Evolutionary conservation across 1,140 invertebrate genomes (phyloP).

Genomic region (Idris sp.): DNA sequence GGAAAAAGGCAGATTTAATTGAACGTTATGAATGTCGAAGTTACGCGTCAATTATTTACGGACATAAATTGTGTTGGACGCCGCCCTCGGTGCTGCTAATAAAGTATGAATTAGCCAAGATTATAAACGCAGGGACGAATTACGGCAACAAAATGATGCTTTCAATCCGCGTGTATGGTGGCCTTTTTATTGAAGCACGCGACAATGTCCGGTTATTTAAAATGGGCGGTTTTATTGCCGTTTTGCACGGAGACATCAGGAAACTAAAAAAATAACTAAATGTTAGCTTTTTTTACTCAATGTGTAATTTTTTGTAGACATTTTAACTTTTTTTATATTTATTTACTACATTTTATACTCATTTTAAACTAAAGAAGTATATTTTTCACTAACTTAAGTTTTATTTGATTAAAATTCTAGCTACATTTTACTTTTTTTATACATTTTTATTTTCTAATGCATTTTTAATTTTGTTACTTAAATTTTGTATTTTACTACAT

Average conservation of each 20-base stretch:
- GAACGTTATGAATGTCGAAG: constrained; percentile 20
- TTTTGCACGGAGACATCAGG: constrained; percentile 52
- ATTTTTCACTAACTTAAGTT: too few species aligned
- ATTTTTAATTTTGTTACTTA: too few species aligned
- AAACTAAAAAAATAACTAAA: too few species aligned
- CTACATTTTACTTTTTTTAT: not conserved
- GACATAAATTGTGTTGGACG: constrained; percentile 30
- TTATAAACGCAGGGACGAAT: constrained; percentile 44
- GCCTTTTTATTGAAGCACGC: constrained; percentile 52
- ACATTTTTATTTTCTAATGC: too few species aligned
- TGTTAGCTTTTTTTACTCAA: too few species aligned
- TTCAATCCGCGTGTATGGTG: constrained; percentile 50
- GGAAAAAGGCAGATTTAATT: constrained; percentile 24
- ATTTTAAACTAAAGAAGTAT: too few species aligned
- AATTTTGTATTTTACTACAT: too few species aligned
- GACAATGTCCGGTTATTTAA: constrained; percentile 57
- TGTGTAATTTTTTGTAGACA: too few species aligned
- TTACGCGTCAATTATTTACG: constrained; percentile 21
- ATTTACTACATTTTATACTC: too few species aligned
- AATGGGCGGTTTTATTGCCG: constrained; percentile 65
- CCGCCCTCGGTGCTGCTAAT: constrained; percentile 20
- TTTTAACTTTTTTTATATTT: too few species aligned
- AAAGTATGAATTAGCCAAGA: constrained; percentile 46
- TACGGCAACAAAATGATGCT: constrained; percentile 38
- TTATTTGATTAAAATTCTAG: not conserved